Evolutionary conservation across 2,797 vertebrate genomes (phyloP).

Genomic region (Protosalanx chinensis): DNA sequence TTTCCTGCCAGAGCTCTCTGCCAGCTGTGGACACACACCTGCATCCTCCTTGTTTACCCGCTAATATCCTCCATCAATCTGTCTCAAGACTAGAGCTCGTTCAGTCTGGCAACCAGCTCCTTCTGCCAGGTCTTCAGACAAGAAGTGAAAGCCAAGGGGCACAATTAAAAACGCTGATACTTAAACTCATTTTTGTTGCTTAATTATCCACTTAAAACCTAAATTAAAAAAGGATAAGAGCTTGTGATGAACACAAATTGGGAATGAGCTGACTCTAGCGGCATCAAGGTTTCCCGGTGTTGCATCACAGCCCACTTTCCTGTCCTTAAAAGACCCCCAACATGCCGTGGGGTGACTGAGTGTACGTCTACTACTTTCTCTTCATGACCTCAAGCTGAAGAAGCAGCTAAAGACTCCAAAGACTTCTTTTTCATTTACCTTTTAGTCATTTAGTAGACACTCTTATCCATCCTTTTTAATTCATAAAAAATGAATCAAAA

Average conservation of each 20-base stretch:
- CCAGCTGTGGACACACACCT: no score
- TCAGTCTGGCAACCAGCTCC: not conserved
- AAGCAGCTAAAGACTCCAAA: constrained; percentile 29
- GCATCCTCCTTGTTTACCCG: no score
- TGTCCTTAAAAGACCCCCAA: constrained; percentile 13
- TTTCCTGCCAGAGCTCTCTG: constrained; percentile 17
- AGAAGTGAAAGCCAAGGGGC: constrained; percentile 26
- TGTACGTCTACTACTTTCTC: not conserved
- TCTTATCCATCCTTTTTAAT: no score
- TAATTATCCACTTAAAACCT: constrained; percentile 56
- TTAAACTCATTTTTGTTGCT: constrained; percentile 57
- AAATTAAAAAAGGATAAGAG: constrained; percentile 45
- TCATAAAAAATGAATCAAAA: no score
- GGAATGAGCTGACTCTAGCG: constrained; percentile 65
- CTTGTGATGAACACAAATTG: constrained; percentile 64
- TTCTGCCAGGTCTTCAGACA: not conserved
- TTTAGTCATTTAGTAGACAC: no score
- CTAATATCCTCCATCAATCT: not conserved
- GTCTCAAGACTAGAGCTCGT: not conserved
- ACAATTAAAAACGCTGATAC: constrained; percentile 50
- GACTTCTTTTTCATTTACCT: no score
- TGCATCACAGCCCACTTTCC: constrained; percentile 59
- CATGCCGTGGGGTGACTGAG: no score
- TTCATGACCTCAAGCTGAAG: constrained; percentile 39
- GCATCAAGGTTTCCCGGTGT: constrained; percentile 56